Base-by-base conservation (phyloP, 2,888 invertebrate species). In the Eupithecia vulgata region DNA sequence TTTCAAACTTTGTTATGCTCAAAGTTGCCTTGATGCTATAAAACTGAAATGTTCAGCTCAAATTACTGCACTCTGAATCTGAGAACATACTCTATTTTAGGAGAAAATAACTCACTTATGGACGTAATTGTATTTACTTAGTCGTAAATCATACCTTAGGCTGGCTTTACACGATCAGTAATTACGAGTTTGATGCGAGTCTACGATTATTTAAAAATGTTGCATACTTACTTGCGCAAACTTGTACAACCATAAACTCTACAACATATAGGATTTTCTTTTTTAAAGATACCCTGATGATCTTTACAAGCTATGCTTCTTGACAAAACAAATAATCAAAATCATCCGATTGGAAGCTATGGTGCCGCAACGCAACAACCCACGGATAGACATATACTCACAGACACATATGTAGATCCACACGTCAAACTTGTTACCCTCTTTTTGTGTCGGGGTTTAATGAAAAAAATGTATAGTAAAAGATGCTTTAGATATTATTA, bases 91-190 rank as follows among this genome's bases (percentile, higher is more conserved):
- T 73, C 70, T 70, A 67, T 71, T 71, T 74, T 74, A 59, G 15
- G 52, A 65, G 57, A 57, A 57, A 66, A 34, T 67, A 71, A 70
- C 66, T 70, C 72, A 65, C 70, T 70, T 72, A 73, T 66, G 73
- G 40, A 65, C 64, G 61, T 65, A 65, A 71, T 62, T 73, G 71
- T 73, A 70, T 68, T 59, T 25, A 57, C 35, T 59, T 42, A 66
- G 35, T 61, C 68, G n/a, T 70, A 67, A 73, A 34, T 72, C 59
- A 72, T 42, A 10, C 25, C 13, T 74, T 15, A 71, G 67, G 74
- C 52, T 7, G 34, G 25, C 12, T 34, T 52, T 69, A 69, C 71
- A 71, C 74, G 59, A 3, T 68, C 66, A 73, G 70, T 64, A n/a
- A 34, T n/a, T 35, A n/a, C 4, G 3, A n/a, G 10, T 6, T 48